Conservation (phyloP, 2,797 vertebrate genomes). For the Sarcoramphus papa region DNA sequence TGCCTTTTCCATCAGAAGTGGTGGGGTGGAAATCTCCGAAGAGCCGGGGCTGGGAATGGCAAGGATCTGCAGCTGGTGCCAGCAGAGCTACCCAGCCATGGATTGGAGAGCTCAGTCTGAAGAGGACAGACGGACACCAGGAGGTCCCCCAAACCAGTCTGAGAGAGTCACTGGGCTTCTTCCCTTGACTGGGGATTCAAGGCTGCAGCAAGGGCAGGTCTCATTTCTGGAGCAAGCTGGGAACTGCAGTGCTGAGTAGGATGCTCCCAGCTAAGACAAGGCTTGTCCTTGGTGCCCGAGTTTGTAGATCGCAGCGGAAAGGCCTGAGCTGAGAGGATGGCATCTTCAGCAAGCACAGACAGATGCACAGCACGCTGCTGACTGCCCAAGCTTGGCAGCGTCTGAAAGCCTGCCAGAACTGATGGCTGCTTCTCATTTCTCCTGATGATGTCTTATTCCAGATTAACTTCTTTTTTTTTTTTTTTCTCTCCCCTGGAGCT, state of each 20-base stretch:
- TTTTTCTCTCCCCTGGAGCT: background rate
- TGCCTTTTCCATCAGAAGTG: background rate
- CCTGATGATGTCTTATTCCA: background rate
- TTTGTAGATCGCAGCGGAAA: background rate
- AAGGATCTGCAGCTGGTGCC: background rate
- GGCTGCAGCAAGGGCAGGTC: background rate
- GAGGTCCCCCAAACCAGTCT: background rate
- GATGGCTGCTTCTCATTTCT: background rate
- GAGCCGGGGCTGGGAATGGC: background rate
- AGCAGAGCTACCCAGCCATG: background rate
- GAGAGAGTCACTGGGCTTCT: background rate
- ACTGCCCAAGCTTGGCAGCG: background rate
- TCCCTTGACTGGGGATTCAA: accelerated
- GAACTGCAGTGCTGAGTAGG: background rate
- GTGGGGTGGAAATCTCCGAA: background rate
- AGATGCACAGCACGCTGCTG: background rate
- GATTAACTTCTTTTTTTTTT: background rate
- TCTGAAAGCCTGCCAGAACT: background rate
- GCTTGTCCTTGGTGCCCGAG: background rate
- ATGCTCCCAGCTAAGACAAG: background rate
- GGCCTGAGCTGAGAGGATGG: background rate
- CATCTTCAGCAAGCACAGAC: background rate
- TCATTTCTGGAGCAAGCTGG: background rate
- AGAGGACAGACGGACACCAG: background rate
- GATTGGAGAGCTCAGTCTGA: background rate